A percentile compares a stretch with the other conserved stretches of the same genome.
Conservation (phyloP, 2,797 vertebrate genomes). For the Acanthurus tractus region DNA sequence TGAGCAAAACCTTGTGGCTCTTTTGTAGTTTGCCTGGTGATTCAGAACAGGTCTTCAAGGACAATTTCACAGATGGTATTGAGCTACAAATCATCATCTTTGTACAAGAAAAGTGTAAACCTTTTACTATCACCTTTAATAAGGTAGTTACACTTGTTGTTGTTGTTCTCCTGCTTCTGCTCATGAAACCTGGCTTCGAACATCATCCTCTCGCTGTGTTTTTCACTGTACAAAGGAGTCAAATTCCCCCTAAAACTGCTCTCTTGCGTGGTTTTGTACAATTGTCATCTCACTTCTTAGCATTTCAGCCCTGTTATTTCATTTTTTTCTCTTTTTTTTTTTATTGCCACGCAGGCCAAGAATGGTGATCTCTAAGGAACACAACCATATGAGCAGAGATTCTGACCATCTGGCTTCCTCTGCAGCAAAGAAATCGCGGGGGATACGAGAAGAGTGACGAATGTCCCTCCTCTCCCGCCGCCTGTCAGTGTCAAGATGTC, state of each 20-base stretch:
- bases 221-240: constrained; percentile 5
- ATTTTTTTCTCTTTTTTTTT: constrained; percentile 2
- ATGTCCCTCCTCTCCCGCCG: constrained; percentile 61
- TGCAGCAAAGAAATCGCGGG: constrained; percentile 51
- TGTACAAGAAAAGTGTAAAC: constrained; percentile 15
- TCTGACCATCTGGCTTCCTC: constrained; percentile 78
- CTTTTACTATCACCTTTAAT: background rate
- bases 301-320: constrained; percentile 7
- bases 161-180: background rate
- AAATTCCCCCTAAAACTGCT: background rate
- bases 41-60: constrained; percentile 17
- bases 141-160: background rate
- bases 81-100: constrained; percentile 42
- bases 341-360: constrained; percentile 37
- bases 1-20: background rate
- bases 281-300: constrained; percentile 30
- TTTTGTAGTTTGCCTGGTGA: constrained; percentile 15
- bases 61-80: constrained; percentile 37
- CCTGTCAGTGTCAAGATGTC: constrained; percentile 74
- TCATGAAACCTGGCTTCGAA: background rate
- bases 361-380: constrained; percentile 65
- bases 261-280: constrained; percentile 24
- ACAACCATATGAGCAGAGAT: constrained; percentile 75
- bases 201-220: background rate
- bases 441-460: constrained; percentile 62